phyloP scores from a whole-genome alignment of 2,797 vertebrate species.

The Pseudocheirus occidentalis region DNA sequence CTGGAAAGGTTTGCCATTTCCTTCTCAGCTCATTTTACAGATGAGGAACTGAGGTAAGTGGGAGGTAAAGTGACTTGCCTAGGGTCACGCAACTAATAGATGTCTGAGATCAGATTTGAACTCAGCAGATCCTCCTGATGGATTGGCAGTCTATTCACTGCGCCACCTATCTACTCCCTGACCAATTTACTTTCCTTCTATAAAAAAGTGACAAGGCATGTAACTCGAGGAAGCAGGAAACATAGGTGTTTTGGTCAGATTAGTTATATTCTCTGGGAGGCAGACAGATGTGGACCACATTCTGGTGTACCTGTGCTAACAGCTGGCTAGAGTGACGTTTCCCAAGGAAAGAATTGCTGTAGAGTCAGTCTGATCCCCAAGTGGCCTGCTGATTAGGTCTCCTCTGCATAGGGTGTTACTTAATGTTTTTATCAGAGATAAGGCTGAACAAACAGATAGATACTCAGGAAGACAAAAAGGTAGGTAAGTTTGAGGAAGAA shows the following conservation, averaged over 20 bases:
- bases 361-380: neutral
- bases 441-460: neutral
- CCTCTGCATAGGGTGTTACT: neutral
- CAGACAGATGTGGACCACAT: neutral
- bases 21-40: neutral
- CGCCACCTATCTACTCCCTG: neutral
- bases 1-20: neutral
- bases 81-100: neutral
- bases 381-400: slow-evolving; percentile 11
- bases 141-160: neutral
- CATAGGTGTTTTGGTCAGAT: neutral
- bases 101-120: neutral
- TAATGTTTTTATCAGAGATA: neutral
- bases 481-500: neutral
- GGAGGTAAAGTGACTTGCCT: neutral
- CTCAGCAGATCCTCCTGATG: neutral
- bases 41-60: neutral
- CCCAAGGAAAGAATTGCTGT: slow-evolving; percentile 19
- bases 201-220: slow-evolving; percentile 22
- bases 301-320: neutral
- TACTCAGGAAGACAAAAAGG: neutral
- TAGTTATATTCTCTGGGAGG: neutral
- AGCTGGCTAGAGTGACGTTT: slow-evolving; percentile 5
- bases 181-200: slow-evolving; percentile 34
- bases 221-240: neutral